Percentiles rank a stretch among this genome's conserved stretches.
These are phyloP conservation scores for Montipora cactus DNA, from an alignment of 64 coral and sea anemone species.

Conservation along the genomic window DNA sequence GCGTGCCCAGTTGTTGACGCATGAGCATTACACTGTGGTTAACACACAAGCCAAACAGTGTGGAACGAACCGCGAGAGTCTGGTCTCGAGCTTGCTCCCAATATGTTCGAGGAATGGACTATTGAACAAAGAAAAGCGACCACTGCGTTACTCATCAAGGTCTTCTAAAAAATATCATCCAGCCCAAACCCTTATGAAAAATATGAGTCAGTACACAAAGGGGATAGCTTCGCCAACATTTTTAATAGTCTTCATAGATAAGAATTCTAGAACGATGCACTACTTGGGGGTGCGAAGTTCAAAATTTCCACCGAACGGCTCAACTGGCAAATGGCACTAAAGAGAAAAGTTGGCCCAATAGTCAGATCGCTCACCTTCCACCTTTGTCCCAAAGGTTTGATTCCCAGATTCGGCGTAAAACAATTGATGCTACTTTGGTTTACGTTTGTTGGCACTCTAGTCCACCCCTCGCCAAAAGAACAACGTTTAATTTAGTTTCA, in stretches of 20 bases:
- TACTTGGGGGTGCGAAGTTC: neutral
- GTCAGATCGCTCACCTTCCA: no score
- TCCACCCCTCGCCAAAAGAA: no score
- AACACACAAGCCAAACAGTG: slow-evolving; percentile 87
- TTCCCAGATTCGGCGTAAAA: no score
- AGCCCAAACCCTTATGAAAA: neutral
- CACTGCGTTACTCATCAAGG: no score
- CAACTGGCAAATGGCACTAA: neutral
- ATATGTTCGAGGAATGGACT: slow-evolving; percentile 69
- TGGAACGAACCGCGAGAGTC: slow-evolving; percentile 78
- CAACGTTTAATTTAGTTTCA: no score
- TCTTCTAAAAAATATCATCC: neutral
- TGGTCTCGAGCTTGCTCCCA: slow-evolving; percentile 84
- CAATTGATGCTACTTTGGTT: no score
- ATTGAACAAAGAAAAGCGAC: neutral
- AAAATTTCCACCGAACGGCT: neutral
- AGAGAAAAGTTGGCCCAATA: no score
- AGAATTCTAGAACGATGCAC: neutral
- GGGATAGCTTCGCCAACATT: no score
- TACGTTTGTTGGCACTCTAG: no score
- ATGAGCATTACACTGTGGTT: slow-evolving; percentile 82
- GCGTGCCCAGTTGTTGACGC: slow-evolving; percentile 83
- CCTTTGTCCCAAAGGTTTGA: no score
- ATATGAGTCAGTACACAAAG: neutral
- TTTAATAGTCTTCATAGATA: no score